Evolutionary conservation across 2,797 vertebrate genomes (phyloP).

Genomic region (Ispidina picta): DNA sequence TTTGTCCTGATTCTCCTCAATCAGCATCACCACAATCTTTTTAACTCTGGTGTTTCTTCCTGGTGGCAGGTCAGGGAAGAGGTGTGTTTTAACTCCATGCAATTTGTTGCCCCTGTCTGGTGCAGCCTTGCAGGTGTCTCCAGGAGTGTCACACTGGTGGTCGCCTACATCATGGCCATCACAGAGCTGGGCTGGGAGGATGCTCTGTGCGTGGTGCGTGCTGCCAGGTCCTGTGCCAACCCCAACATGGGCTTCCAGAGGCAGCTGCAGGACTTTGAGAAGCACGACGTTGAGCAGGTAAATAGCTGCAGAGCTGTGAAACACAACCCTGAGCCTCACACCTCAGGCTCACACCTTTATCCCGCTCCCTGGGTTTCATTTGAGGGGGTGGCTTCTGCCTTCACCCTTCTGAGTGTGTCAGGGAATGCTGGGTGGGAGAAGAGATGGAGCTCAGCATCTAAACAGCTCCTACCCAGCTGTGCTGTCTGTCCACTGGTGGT

Average conservation of each 20-base stretch:
- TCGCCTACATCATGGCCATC: slow-evolving; percentile 95
- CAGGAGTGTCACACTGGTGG: slow-evolving; percentile 92
- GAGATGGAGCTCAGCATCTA: background rate
- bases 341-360: background rate
- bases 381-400: background rate
- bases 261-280: slow-evolving; percentile 93
- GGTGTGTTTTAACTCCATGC: no score
- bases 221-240: slow-evolving; percentile 88
- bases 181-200: slow-evolving; percentile 94
- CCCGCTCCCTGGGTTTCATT: background rate
- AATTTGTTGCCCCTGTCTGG: background rate
- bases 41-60: background rate
- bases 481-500: background rate
- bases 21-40: background rate
- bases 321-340: background rate
- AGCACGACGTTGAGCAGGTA: slow-evolving; percentile 85
- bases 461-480: background rate
- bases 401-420: background rate
- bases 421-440: background rate
- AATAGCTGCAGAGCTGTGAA: background rate
- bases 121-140: slow-evolving; percentile 93
- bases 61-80: background rate
- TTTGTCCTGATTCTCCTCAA: background rate
- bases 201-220: slow-evolving; percentile 85
- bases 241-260: slow-evolving; percentile 94